These are phyloP conservation scores for Petrophora chlorosata DNA, from an alignment of 2,888 invertebrate species.

Conservation along the genomic window DNA sequence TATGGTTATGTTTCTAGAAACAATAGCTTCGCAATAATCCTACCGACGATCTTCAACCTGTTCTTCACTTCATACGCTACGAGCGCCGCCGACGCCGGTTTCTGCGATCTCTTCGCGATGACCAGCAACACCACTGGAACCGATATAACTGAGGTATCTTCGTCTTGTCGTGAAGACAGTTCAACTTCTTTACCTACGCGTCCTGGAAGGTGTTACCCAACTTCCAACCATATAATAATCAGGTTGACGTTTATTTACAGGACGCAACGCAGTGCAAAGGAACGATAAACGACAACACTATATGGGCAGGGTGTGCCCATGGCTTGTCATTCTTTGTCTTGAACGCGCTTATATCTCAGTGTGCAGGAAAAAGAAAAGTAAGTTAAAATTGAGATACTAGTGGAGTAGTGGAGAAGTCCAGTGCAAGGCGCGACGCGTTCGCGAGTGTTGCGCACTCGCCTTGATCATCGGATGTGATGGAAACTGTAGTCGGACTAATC, in stretches of 20 bases:
- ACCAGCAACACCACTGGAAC: constrained; percentile 31
- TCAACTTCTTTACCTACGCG: too few species aligned
- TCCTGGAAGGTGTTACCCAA: background rate
- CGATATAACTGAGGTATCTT: constrained; percentile 32
- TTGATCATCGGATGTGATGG: too few species aligned
- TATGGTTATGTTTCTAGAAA: too few species aligned
- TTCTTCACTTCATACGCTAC: constrained; percentile 73
- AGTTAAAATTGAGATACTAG: background rate
- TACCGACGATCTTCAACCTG: constrained; percentile 83
- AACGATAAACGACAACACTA: constrained; percentile 65
- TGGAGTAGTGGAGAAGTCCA: too few species aligned
- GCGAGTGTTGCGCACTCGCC: too few species aligned
- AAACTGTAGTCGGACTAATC: too few species aligned
- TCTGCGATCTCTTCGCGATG: constrained; percentile 62
- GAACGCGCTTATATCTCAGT: constrained; percentile 68
- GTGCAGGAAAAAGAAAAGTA: constrained; percentile 67
- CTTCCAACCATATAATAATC: too few species aligned
- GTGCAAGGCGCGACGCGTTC: too few species aligned
- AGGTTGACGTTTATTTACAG: constrained; percentile 42
- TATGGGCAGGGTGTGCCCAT: constrained; percentile 71
- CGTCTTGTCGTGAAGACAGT: too few species aligned
- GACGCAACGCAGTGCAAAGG: constrained; percentile 47
- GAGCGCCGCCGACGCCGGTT: constrained; percentile 53
- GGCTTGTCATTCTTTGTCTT: constrained; percentile 70
- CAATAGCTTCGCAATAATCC: constrained; percentile 81